Evolutionary conservation across 30 jellyfish, hydroid and myxozoan species (phyloP).

Genomic region (Clytia hemisphaerica): DNA sequence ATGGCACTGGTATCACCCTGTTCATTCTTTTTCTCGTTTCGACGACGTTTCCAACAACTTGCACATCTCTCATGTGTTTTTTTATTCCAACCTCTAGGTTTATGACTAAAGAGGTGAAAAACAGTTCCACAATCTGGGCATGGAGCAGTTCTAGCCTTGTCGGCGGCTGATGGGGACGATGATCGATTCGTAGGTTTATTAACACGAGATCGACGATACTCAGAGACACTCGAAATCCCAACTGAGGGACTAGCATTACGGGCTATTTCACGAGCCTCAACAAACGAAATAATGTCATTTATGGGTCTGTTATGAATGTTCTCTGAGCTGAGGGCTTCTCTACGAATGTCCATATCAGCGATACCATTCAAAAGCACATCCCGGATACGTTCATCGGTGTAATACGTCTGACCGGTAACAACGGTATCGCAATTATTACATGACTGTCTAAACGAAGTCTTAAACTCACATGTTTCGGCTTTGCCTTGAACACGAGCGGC

Average conservation of each 20-base stretch:
- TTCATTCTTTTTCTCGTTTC: not conserved
- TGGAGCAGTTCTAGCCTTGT: not conserved
- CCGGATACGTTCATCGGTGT: conserved; percentile 13
- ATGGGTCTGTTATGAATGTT: not conserved
- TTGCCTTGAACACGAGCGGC: not conserved
- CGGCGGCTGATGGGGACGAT: conserved; percentile 2
- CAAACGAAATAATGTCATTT: not conserved
- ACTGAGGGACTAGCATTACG: not conserved
- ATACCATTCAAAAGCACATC: not conserved
- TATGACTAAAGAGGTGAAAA: not conserved
- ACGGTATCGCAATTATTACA: not conserved
- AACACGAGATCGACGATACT: not conserved
- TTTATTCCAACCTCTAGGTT: conserved; percentile 4
- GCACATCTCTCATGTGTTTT: not conserved
- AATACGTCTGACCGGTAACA: not conserved
- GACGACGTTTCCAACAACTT: not conserved
- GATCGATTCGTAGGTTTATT: not conserved
- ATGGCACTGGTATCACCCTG: not conserved
- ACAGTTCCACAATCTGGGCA: not conserved
- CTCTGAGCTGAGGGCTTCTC: conserved; percentile 1
- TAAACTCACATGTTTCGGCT: conserved; percentile 9
- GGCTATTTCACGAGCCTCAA: not conserved
- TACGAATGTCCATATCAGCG: conserved; percentile 1
- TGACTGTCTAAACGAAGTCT: not conserved
- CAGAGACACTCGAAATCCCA: not conserved